Evolutionary conservation across 2,888 invertebrate genomes (phyloP), one percentile per base, ranked within the genome.

Genomic region (Microplitis manilae): DNA sequence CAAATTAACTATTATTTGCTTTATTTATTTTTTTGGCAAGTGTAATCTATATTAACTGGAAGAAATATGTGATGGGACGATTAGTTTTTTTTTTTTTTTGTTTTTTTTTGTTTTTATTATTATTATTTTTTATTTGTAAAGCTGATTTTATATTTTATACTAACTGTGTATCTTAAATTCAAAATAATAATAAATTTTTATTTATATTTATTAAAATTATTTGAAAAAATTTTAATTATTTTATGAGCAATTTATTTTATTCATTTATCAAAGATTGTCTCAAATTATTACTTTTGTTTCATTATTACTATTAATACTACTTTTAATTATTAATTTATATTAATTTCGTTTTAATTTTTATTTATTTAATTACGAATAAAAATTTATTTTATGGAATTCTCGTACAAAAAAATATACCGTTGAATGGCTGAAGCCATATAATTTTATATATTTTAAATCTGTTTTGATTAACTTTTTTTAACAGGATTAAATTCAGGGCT

Each of bases 21-120:
- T 20, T 2, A 71, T 17, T 41, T 6, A 69, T 76, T 50, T 76
- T 72, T 76, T 72, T 77, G 61, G 9, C 74, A 59, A 72, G 75
- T 76, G 73, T 68, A 30, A 30, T 74, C 68, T 76, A 75, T 68
- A 72, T 69, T 68, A 59, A 75, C 76, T 80, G 79, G 79, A 80
- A 77, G 81, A 80, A 79, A 80, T 76, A 41, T 72, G 50, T 73
- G 76, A 76, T 40, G 76, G 39, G 62, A 65, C 41, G 9, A 75
- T 70, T 74, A 61, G 68, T 73, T 20, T 15, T 38, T 40, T 5
- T 68, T 15, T 60, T 17, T 40, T n/a, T 39, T 17, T 41, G 41
- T 61, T 8, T 13, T 13, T 30, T 4, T 20, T 20, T 20, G 17
- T 17, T 17, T 17, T 17, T 17, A 17, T 17, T 17, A 17, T 1